Evolutionary conservation across 30 jellyfish, hydroid and myxozoan genomes (phyloP).

Genomic region (Aurelia sp.): DNA sequence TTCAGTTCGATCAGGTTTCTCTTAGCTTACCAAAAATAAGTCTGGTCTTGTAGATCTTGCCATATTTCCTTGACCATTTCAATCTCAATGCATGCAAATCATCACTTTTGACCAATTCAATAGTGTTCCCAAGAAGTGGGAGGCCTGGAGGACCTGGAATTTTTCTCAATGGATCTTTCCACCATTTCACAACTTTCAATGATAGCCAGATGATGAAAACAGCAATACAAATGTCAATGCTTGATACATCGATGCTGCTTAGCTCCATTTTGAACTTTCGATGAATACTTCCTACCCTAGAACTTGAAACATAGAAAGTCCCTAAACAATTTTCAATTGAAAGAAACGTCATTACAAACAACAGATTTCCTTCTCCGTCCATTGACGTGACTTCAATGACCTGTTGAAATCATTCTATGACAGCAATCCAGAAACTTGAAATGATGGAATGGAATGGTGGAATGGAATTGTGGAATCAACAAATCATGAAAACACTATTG

Average conservation of each 20-base stretch:
- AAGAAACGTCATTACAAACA: too few relatives aligned
- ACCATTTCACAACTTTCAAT: constrained; percentile 15
- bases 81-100: constrained; percentile 24
- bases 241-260: not conserved
- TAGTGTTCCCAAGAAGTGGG: constrained; percentile 48
- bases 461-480: too few relatives aligned
- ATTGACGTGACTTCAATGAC: too few relatives aligned
- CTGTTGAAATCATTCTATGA: too few relatives aligned
- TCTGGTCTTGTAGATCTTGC: constrained; percentile 28
- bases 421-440: too few relatives aligned
- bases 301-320: too few relatives aligned
- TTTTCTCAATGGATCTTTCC: constrained; percentile 28
- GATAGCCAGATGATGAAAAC: not conserved
- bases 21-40: constrained; percentile 33
- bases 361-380: too few relatives aligned
- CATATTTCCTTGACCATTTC: constrained; percentile 39
- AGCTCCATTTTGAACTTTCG: too few relatives aligned
- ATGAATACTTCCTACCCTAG: too few relatives aligned
- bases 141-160: constrained; percentile 53
- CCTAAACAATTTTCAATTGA: too few relatives aligned
- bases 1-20: not conserved
- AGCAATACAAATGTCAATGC: not conserved
- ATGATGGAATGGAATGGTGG: too few relatives aligned
- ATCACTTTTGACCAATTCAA: constrained; percentile 5
- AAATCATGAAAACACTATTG: too few relatives aligned